Evolutionary conservation across 2,888 invertebrate species (phyloP), one percentile per base, ranked within the genome.

Genomic region (Dascillus cervinus): DNA sequence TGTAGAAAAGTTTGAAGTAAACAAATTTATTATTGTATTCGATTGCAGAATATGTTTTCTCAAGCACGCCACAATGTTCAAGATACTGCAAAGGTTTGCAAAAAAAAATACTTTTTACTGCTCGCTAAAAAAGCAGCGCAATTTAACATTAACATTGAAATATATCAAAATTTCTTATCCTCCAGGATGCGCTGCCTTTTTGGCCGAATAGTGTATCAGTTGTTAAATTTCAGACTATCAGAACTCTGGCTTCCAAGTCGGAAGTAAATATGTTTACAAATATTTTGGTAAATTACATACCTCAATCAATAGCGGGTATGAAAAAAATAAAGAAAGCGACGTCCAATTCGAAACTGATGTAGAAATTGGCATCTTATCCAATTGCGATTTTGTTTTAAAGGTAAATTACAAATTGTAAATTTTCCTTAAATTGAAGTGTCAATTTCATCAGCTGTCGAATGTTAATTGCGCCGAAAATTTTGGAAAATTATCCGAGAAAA

Each of bases 71-170:
- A 23, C 36, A 41, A 22, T 49, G 49, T 29, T 46, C 47, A 12
- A 44, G 47, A 22, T 47, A 49, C 29, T 47, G 47, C 32, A 47
- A 47, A 42, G 47, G 47, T 47, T 32, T 22, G 26, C 34, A n/a
- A n/a, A n/a, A n/a, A n/a, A n/a, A n/a, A n/a, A n/a, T n/a, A n/a
- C n/a, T n/a, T n/a, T n/a, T n/a, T n/a, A n/a, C n/a, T n/a, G n/a
- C n/a, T n/a, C n/a, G n/a, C n/a, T n/a, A n/a, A n/a, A n/a, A n/a
- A n/a, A n/a, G n/a, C n/a, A n/a, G n/a, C n/a, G n/a, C n/a, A n/a
- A n/a, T n/a, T n/a, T n/a, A n/a, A n/a, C n/a, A n/a, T n/a, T n/a
- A n/a, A n/a, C n/a, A n/a, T n/a, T n/a, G n/a, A n/a, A n/a, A n/a
- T n/a, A n/a, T n/a, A n/a, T n/a, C n/a, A n/a, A n/a, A n/a, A n/a